Base-by-base conservation (phyloP, 2,797 vertebrate species). In the Tokudaia muenninki region DNA sequence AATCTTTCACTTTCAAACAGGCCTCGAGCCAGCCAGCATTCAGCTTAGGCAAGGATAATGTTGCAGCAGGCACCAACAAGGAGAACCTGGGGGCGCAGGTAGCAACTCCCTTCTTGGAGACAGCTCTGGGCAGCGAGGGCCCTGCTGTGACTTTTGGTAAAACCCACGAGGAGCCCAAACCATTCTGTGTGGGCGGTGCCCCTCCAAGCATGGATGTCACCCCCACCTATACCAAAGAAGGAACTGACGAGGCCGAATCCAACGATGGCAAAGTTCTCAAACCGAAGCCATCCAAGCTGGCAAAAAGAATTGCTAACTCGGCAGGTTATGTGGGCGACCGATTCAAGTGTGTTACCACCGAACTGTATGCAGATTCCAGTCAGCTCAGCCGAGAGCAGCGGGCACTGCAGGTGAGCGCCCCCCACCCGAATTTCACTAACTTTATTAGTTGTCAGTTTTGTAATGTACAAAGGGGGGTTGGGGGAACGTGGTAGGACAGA, bases 311-410 rank as follows among this genome's bases (percentile, higher is more conserved):
- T 0, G 99, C 99, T 52, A 99, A 99, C 98, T 99, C 99, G 41
- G 99, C 99, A 0, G 99, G 99, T 99, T 99, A 99, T 6, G 99
- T 99, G 98, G 99, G 99, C 94, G 99, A 99, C 98, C 99, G 99
- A 96, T 99, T 99, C 99, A 99, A 99, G 98, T 99, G 99, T 92
- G 99, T 99, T 98, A 99, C 99, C 65, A 99, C 99, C 0, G 99
- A 99, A 98, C 99, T 99, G 98, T 99, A 99, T 0, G 99, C 99
- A 0, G 99, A 99, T 98, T 99, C 99, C 98, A 99, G 99, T 99
- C 99, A 99, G 98, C 99, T 99, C 98, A 99, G 99, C 98, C 99
- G 99, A 90, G 99, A 99, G 98, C 99, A 99, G 98, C 99, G 99
- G 97, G 99, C 99, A 1, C 97, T 99, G 97, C 99, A 99, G 99